These are phyloP conservation scores for Aphodius sticticus DNA, from an alignment of 2,888 invertebrate genomes.

Conservation along the genomic window DNA sequence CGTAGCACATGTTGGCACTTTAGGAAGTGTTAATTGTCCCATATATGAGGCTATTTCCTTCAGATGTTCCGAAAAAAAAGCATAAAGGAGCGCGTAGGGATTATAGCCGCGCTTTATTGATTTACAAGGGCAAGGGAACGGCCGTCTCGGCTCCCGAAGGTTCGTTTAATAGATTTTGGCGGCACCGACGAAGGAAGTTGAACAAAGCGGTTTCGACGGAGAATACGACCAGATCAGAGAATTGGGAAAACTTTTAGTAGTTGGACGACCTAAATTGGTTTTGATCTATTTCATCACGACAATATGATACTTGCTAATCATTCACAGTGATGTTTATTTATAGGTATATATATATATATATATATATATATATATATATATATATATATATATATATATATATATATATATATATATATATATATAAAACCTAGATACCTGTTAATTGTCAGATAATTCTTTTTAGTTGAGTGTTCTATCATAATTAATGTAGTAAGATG, in stretches of 20 bases:
- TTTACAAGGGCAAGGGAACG: background rate
- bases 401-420: no score
- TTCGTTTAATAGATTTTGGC: background rate
- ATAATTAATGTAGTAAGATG: background rate
- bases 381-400: no score
- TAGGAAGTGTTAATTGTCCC: background rate
- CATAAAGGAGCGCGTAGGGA: background rate
- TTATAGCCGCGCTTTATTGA: background rate
- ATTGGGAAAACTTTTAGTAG: background rate
- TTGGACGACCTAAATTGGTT: background rate
- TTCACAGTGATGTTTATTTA: no score
- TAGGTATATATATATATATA: no score
- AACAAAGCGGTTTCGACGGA: background rate
- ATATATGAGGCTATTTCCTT: background rate
- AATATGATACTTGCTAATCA: background rate
- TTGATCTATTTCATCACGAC: background rate
- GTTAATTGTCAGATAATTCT: no score
- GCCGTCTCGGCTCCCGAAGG: background rate
- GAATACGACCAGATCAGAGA: background rate
- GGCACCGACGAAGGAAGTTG: background rate
- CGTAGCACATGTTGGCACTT: background rate
- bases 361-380: no score
- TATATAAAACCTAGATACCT: no score
- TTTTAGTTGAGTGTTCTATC: no score
- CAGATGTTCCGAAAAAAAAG: background rate